phyloP scores from a whole-genome alignment of 2,113 vertebrate species.

The Meleagris gallopavo region DNA sequence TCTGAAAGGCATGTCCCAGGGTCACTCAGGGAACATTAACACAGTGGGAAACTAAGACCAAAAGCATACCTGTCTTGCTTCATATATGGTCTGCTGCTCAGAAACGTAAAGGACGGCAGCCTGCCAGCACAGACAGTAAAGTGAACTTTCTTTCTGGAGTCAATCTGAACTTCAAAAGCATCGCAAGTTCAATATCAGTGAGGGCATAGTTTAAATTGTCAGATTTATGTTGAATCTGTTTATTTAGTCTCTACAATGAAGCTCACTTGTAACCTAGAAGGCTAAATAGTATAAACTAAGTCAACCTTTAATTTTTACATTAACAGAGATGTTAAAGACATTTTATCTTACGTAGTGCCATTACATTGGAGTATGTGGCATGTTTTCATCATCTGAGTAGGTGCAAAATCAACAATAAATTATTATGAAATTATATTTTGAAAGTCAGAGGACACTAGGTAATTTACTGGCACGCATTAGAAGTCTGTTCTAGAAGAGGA shows the following conservation, averaged over 20 bases:
- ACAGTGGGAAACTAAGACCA: background rate
- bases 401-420: background rate
- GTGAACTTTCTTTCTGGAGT: background rate
- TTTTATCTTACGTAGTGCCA: background rate
- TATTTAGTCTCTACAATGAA: background rate
- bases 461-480: background rate
- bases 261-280: background rate
- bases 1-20: background rate
- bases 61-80: accelerated
- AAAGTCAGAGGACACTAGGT: background rate
- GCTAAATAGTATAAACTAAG: background rate
- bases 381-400: background rate
- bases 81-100: background rate
- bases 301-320: background rate
- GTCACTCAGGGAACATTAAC: background rate
- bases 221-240: background rate
- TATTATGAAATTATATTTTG: background rate
- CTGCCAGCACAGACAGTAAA: background rate
- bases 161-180: background rate
- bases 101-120: background rate
- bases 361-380: background rate
- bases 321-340: background rate
- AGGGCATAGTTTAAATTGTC: background rate
- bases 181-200: background rate
- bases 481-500: background rate